These are phyloP conservation scores for Sebastes iracundus DNA, from an alignment of 2,797 vertebrate species.

Conservation along the genomic window DNA sequence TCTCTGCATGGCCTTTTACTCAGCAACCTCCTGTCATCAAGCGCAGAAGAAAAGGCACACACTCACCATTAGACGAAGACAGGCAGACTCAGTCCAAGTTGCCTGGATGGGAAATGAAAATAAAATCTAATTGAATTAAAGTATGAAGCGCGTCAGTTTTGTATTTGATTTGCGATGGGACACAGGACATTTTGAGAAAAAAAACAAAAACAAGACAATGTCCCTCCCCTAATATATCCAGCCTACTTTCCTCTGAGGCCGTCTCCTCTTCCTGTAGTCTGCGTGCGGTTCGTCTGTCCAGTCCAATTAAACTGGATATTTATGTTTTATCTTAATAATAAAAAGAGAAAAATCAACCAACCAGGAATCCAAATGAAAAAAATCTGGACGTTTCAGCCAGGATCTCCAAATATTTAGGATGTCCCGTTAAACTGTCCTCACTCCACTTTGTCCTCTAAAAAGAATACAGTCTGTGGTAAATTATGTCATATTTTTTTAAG, in stretches of 20 bases:
- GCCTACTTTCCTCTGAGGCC: neutral
- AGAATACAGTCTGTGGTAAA: neutral
- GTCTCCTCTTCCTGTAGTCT: neutral
- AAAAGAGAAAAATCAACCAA: neutral
- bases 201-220: neutral
- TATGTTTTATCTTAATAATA: neutral
- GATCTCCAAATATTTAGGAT: neutral
- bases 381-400: neutral
- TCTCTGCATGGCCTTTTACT: neutral
- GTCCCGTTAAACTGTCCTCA: neutral
- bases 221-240: neutral
- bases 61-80: slow-evolving; percentile 28
- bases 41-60: neutral
- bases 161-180: neutral
- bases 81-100: neutral
- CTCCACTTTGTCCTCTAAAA: neutral
- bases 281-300: neutral
- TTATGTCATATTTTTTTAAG: neutral
- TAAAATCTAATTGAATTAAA: neutral
- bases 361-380: neutral
- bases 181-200: neutral
- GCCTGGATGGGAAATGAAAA: neutral
- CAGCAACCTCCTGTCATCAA: neutral
- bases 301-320: neutral
- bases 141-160: neutral